Evolutionary conservation across 2,888 invertebrate genomes (phyloP).

Genomic region (Prosapia bicincta): DNA sequence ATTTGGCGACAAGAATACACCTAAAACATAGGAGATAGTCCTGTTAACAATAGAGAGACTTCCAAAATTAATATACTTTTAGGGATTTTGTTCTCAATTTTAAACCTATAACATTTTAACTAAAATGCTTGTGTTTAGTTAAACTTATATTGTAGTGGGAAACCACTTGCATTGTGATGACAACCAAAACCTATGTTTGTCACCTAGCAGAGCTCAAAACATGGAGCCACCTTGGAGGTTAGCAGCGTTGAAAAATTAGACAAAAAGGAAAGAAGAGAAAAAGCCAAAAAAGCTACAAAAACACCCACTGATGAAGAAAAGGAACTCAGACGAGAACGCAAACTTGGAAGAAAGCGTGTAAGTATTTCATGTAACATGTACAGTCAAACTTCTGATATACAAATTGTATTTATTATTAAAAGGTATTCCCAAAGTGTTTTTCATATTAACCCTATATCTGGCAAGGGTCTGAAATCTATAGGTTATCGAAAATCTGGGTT

Average conservation of each 20-base stretch:
- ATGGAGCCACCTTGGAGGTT: constrained; percentile 43
- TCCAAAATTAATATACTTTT: too few species aligned
- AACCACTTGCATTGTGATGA: not conserved
- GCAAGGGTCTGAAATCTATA: too few species aligned
- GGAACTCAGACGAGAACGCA: constrained; percentile 75
- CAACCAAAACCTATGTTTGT: not conserved
- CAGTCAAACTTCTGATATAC: too few species aligned
- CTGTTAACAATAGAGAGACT: too few species aligned
- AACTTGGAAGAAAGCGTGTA: constrained; percentile 75
- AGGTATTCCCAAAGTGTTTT: not conserved
- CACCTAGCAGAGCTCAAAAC: constrained; percentile 40
- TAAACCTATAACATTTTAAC: not conserved
- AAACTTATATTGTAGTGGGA: not conserved
- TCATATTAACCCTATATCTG: too few species aligned
- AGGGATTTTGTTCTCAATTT: too few species aligned
- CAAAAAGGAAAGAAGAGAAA: constrained; percentile 52
- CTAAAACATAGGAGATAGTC: too few species aligned
- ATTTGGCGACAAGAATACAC: too few species aligned
- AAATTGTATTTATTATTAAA: too few species aligned
- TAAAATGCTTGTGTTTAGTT: not conserved
- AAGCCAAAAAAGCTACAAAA: constrained; percentile 50
- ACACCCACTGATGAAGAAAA: constrained; percentile 67
- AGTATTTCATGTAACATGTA: too few species aligned
- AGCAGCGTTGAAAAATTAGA: constrained; percentile 45
- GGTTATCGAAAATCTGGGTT: too few species aligned